These are phyloP conservation scores for Flexamia atlantica DNA, from an alignment of 2,888 invertebrate genomes.

Conservation along the genomic window DNA sequence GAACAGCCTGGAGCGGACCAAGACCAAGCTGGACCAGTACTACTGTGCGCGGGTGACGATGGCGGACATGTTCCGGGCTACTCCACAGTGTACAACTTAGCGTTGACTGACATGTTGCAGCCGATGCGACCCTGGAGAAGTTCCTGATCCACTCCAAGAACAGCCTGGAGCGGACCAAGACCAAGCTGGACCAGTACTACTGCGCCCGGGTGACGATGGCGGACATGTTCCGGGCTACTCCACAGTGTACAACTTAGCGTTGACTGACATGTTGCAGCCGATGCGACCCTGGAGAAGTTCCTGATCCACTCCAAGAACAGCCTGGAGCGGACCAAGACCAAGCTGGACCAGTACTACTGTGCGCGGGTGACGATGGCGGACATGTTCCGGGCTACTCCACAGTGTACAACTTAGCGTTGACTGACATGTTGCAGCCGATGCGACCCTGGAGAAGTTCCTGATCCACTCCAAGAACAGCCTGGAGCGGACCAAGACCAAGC, in stretches of 20 bases:
- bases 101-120: no score
- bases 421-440: no score
- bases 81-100: no score
- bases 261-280: no score
- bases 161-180: slow-evolving; percentile 67
- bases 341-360: slow-evolving; percentile 71
- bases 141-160: slow-evolving; percentile 72
- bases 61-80: slow-evolving; percentile 72
- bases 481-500: slow-evolving; percentile 68
- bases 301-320: slow-evolving; percentile 70
- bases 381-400: slow-evolving; percentile 68
- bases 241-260: no score
- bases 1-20: slow-evolving; percentile 69
- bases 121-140: no score
- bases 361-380: slow-evolving; percentile 71
- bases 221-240: slow-evolving; percentile 70
- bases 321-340: slow-evolving; percentile 66
- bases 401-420: no score
- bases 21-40: slow-evolving; percentile 71
- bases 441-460: no score
- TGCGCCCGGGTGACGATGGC: slow-evolving; percentile 70
- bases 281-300: no score
- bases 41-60: slow-evolving; percentile 70
- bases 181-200: slow-evolving; percentile 71
- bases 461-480: slow-evolving; percentile 70